Conservation (phyloP, 1,140 invertebrate genomes). For the Drosophila lowei region DNA sequence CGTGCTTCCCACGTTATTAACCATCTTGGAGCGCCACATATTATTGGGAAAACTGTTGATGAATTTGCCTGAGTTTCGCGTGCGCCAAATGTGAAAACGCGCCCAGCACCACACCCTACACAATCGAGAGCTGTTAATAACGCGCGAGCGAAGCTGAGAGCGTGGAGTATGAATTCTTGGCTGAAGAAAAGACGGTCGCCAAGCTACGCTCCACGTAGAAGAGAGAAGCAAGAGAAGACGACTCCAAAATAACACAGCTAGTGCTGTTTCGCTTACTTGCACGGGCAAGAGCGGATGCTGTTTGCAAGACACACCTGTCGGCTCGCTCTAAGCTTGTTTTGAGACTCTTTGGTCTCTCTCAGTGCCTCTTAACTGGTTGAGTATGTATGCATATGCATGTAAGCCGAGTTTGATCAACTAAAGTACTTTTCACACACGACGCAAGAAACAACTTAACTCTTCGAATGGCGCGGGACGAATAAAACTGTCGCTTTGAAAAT, state of each 20-base stretch:
- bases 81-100: conserved; percentile 4
- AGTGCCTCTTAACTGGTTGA: conserved; percentile 31
- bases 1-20: conserved; percentile 31
- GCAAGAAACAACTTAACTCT: conserved; percentile 49
- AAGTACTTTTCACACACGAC: conserved; percentile 28
- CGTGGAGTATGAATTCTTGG: conserved; percentile 36
- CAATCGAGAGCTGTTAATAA: conserved; percentile 25
- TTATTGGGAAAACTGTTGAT: conserved; percentile 2
- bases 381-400: conserved; percentile 24
- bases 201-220: conserved; percentile 36
- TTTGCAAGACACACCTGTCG: conserved; percentile 53
- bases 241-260: conserved; percentile 48
- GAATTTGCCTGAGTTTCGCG: conserved; percentile 17
- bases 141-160: conserved; percentile 32
- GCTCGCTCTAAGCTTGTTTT: conserved; percentile 76
- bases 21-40: conserved; percentile 49
- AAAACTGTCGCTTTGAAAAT: conserved; percentile 7
- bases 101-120: conserved; percentile 67
- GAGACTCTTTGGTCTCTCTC: conserved; percentile 34
- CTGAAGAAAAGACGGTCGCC: conserved; percentile 32
- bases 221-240: conserved; percentile 26
- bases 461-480: conserved; percentile 45
- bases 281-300: conserved; percentile 65
- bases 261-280: conserved; percentile 60
- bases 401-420: conserved; percentile 56